phyloP scores from a whole-genome alignment of 2,888 invertebrate species.

The Polylopha cassiicola region DNA sequence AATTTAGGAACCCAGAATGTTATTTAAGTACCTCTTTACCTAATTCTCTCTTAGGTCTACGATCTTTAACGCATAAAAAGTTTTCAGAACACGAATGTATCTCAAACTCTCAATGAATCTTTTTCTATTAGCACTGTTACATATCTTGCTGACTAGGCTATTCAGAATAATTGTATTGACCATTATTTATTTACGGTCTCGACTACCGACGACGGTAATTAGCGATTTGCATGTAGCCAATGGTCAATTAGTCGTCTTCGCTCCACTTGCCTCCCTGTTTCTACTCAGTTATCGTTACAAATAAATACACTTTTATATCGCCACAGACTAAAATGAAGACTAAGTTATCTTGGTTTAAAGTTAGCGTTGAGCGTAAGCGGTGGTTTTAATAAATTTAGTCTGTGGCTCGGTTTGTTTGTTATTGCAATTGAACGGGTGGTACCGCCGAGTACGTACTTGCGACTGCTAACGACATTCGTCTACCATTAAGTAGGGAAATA shows the following conservation, averaged over 20 bases:
- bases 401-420: slow-evolving; percentile 29
- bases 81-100: background rate
- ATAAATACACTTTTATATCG: slow-evolving; percentile 24
- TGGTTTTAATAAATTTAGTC: slow-evolving; percentile 16
- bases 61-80: background rate
- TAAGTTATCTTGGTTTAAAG: no score
- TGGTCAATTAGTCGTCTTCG: slow-evolving; percentile 60
- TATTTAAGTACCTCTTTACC: no score
- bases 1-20: no score
- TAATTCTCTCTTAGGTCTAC: background rate
- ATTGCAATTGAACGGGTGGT: slow-evolving; percentile 42
- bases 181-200: slow-evolving; percentile 46
- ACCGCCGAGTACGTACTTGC: slow-evolving; percentile 60
- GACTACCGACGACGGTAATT: slow-evolving; percentile 51
- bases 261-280: slow-evolving; percentile 39
- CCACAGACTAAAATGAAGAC: slow-evolving; percentile 28
- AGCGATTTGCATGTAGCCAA: slow-evolving; percentile 61
- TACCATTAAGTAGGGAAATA: slow-evolving; percentile 67
- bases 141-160: slow-evolving; percentile 20
- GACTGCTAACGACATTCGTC: slow-evolving; percentile 70
- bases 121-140: background rate
- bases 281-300: slow-evolving; percentile 30
- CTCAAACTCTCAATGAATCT: background rate
- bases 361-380: no score
- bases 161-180: slow-evolving; percentile 41